Conservation (phyloP, 2,113 vertebrate species). For the Galbula dea region DNA sequence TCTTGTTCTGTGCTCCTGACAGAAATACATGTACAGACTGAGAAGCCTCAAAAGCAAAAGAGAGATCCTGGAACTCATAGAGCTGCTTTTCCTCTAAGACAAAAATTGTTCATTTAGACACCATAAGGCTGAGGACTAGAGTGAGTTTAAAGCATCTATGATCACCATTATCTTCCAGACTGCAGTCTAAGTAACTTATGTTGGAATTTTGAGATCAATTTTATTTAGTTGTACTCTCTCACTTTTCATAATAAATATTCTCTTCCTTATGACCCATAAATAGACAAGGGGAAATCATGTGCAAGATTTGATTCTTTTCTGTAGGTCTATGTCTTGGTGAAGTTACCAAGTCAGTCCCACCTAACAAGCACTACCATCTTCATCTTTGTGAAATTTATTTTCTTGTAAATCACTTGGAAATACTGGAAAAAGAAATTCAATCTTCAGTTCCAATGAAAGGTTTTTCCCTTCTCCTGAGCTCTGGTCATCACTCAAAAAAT, state of each 20-base stretch:
- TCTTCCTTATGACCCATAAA: not conserved
- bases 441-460: not conserved
- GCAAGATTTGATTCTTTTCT: not conserved
- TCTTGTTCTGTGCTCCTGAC: not conserved
- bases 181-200: accelerated
- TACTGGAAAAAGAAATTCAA: not conserved
- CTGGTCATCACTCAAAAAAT: not conserved
- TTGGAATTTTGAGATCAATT: not conserved
- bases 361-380: not conserved
- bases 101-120: not conserved
- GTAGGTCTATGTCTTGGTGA: not conserved
- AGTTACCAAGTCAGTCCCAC: not conserved
- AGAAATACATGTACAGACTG: accelerated
- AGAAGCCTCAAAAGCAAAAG: not conserved
- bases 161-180: not conserved
- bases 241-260: not conserved
- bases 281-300: not conserved
- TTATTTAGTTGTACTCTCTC: not conserved
- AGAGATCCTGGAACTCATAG: not conserved
- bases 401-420: not conserved
- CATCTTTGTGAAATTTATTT: not conserved
- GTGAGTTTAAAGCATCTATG: not conserved
- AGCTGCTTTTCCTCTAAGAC: not conserved
- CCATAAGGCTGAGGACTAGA: not conserved
- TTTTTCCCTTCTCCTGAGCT: not conserved